Percentiles rank a stretch among this genome's conserved stretches.
Evolutionary conservation across 2,113 vertebrate species (phyloP).

Genomic region (Pantherophis guttatus): DNA sequence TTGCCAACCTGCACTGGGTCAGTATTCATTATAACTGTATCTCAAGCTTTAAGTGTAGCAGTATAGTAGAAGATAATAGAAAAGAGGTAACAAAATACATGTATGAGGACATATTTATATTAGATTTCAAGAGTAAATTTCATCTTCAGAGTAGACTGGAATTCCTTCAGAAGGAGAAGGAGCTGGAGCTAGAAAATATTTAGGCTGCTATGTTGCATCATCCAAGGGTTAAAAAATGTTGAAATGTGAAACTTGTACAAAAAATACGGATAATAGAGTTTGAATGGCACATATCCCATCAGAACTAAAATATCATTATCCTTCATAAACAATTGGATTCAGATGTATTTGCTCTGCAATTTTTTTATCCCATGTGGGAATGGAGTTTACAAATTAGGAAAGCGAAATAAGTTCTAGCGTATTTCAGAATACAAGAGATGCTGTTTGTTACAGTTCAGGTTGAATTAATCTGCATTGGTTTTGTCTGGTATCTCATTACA

Average conservation of each 20-base stretch:
- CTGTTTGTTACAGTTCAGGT: neutral
- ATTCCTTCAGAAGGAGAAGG: slow-evolving; percentile 2
- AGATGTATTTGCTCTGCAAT: neutral
- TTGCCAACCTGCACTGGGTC: neutral
- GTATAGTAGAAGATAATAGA: neutral
- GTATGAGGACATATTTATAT: neutral
- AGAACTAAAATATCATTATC: slow-evolving; percentile 3
- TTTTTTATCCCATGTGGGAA: neutral
- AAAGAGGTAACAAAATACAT: neutral
- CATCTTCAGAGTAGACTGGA: neutral
- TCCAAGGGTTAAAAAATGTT: slow-evolving; percentile 30
- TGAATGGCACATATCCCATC: neutral
- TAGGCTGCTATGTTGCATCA: neutral
- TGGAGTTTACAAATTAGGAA: neutral
- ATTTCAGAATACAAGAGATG: slow-evolving; percentile 1
- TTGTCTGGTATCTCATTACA: slow-evolving; percentile 1
- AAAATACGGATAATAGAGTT: slow-evolving; percentile 20
- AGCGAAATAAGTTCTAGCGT: neutral
- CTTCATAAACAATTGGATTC: slow-evolving; percentile 5
- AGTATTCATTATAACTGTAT: neutral
- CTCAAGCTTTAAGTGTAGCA: neutral
- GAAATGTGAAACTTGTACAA: slow-evolving; percentile 5
- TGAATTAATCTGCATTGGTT: neutral
- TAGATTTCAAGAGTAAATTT: neutral
- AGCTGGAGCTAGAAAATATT: slow-evolving; percentile 37